phyloP scores from a whole-genome alignment of 2,888 invertebrate species.

The Pasiphila rectangulata region DNA sequence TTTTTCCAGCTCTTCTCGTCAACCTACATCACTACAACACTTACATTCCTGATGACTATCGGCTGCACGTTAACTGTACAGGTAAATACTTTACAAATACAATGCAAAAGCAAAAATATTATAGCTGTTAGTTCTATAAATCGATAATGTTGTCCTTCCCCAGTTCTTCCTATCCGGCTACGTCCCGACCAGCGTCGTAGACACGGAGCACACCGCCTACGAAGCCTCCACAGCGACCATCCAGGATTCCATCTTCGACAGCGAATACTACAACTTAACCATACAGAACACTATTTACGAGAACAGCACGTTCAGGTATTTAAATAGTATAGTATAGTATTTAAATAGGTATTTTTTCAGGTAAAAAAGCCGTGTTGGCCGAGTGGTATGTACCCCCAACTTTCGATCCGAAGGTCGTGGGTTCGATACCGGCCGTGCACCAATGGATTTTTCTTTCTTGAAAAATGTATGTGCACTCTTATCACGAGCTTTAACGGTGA shows the following conservation, averaged over 20 bases:
- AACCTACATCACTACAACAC: slow-evolving; percentile 82
- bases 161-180: slow-evolving; percentile 80
- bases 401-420: too few species aligned
- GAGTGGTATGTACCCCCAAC: too few species aligned
- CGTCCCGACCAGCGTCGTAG: slow-evolving; percentile 71
- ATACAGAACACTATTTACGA: slow-evolving; percentile 60
- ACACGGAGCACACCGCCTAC: slow-evolving; percentile 59
- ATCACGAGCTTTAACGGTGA: too few species aligned
- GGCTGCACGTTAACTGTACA: slow-evolving; percentile 78
- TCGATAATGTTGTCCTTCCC: background rate
- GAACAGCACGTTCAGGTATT: slow-evolving; percentile 12
- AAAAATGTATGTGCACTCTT: too few species aligned
- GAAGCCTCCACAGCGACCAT: slow-evolving; percentile 52
- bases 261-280: slow-evolving; percentile 79
- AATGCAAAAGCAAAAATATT: too few species aligned
- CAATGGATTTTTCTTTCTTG: too few species aligned
- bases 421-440: too few species aligned
- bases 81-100: slow-evolving; percentile 40
- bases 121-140: background rate
- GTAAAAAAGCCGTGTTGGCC: background rate
- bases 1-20: slow-evolving; percentile 85
- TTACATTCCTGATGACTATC: slow-evolving; percentile 81
- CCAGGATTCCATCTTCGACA: slow-evolving; percentile 54
- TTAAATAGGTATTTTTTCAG: background rate
- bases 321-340: background rate